Conservation (phyloP, 2,113 vertebrate genomes). For the Mystacornis crossleyi region DNA sequence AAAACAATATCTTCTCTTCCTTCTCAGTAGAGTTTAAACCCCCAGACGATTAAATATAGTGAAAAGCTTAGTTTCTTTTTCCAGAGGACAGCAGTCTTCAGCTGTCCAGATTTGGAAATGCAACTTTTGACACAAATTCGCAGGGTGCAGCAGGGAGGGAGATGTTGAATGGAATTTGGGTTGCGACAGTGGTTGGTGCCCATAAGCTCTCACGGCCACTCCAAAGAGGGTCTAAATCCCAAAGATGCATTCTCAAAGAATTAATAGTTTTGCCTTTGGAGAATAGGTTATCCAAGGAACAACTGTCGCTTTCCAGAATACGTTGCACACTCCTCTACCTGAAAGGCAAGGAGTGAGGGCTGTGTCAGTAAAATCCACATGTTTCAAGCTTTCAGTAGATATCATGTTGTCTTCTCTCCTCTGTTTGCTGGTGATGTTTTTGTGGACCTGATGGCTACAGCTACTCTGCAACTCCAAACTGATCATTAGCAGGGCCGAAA, state of each 20-base stretch:
- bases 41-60: background rate
- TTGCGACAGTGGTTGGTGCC: rapidly evolving
- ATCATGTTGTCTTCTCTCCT: background rate
- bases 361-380: background rate
- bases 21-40: background rate
- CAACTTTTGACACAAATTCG: background rate
- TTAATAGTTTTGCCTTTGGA: background rate
- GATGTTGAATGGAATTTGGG: background rate
- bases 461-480: background rate
- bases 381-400: background rate
- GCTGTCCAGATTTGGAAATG: background rate
- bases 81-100: background rate
- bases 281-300: background rate
- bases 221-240: background rate
- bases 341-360: background rate
- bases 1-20: background rate
- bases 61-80: background rate
- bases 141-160: rapidly evolving
- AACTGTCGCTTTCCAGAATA: background rate
- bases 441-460: background rate
- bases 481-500: background rate
- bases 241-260: background rate
- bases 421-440: background rate
- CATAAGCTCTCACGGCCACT: rapidly evolving
- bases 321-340: background rate